phyloP scores from a whole-genome alignment of 2,113 vertebrate genomes.

The Gadus macrocephalus region DNA sequence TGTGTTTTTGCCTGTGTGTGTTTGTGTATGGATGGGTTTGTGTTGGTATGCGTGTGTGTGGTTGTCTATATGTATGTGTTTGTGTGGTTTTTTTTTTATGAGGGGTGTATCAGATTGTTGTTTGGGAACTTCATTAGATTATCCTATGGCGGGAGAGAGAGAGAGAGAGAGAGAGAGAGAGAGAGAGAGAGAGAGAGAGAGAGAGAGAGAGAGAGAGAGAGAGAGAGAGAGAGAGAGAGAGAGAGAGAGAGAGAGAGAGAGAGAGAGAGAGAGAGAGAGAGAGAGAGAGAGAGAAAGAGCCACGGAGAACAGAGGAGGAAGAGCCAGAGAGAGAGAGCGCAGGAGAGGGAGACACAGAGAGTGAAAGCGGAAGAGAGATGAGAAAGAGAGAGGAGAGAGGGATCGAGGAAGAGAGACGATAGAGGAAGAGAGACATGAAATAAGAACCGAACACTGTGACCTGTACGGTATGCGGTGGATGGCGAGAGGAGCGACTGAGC shows the following conservation, averaged over 20 bases:
- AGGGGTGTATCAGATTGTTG: slow-evolving; percentile 36
- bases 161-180: not conserved
- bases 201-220: not conserved
- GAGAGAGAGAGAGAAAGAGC: slow-evolving; percentile 4
- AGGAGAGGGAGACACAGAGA: slow-evolving; percentile 4
- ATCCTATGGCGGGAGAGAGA: slow-evolving; percentile 31
- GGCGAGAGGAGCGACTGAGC: slow-evolving; percentile 14
- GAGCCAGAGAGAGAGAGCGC: slow-evolving; percentile 9
- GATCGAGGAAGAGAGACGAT: no score
- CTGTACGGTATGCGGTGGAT: not conserved
- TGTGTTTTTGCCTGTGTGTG: slow-evolving; percentile 9
- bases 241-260: no score
- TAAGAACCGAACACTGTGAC: not conserved
- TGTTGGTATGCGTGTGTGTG: not conserved
- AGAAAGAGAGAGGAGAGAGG: not conserved
- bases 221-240: not conserved
- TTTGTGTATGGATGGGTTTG: not conserved
- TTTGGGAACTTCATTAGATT: slow-evolving; percentile 25
- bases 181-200: slow-evolving; percentile 26
- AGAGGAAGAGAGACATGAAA: no score
- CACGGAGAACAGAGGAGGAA: no score
- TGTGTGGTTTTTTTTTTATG: not conserved
- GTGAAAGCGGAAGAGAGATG: not conserved
- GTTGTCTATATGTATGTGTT: not conserved
- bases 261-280: no score